Evolutionary conservation across 1,140 invertebrate species (phyloP), one percentile per base, ranked within the genome.

Genomic region (Drosophila burlai): DNA sequence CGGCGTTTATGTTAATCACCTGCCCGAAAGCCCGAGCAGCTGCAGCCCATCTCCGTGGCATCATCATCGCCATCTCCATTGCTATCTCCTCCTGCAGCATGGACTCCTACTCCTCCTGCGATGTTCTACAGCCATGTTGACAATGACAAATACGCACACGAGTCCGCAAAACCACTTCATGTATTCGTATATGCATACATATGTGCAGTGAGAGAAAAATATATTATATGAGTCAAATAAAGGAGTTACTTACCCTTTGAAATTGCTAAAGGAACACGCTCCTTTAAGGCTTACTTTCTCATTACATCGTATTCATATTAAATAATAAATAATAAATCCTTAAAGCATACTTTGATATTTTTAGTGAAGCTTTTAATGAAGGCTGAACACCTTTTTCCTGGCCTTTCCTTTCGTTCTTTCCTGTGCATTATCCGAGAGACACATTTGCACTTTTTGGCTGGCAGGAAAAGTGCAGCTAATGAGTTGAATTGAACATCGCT

Each of bases 1-100:
- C 87, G 80, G 83, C 86, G 78, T 92, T 92, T 92, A 92, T 92
- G 91, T 89, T 92, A 92, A 92, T 92, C 86, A 92, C 91, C 91
- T 92, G 81, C 86, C 65, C 92, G 91, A 92, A 92, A 92, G 86
- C 86, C 52, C 50, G 49, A 80, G 67, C 85, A 90, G 85, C 85
- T 89, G 85, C 85, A 84, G 66, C 46, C 59, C 58, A 78, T 46
- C 52, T 55, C 21, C 21, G 54, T 55, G 54, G 54, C 54, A 55
- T 55, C 34, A 38, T 40, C 54, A 24, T 55, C 52, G 18, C 52
- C 52, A 55, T 55, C 34, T 21, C 29, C 54, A 54, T 36, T 24
- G 34, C 34, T 55, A 55, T 55, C 57, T 52, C 50, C 42, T 43
- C 18, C 58, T 61, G 16, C 29, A 36, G 34, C 15, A 15, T 24